These are phyloP conservation scores for Eulemur mongoz DNA, from an alignment of 2,797 vertebrate genomes.

Conservation along the genomic window DNA sequence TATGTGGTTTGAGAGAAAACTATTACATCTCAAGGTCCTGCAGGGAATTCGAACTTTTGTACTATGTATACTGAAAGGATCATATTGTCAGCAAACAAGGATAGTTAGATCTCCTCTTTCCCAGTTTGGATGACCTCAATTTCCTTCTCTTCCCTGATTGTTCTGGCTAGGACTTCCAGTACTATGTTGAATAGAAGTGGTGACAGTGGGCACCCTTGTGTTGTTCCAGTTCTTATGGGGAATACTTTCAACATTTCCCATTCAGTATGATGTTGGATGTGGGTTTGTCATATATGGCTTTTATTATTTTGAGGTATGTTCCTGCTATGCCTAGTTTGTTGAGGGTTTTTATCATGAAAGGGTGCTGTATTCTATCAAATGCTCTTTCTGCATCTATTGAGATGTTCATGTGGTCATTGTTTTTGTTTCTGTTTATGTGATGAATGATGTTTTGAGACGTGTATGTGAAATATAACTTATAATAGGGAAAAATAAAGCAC, in stretches of 20 bases:
- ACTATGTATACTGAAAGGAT: background rate
- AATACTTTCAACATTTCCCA: background rate
- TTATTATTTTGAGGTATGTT: background rate
- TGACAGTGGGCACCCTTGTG: background rate
- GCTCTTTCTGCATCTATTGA: background rate
- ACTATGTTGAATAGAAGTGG: background rate
- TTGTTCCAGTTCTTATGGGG: background rate
- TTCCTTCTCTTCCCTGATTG: background rate
- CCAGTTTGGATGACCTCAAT: background rate
- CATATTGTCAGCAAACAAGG: background rate
- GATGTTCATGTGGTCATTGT: background rate
- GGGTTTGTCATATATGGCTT: background rate
- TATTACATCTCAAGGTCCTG: background rate
- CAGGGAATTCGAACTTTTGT: background rate
- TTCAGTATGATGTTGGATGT: background rate
- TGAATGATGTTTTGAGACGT: background rate
- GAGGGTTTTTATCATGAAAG: background rate
- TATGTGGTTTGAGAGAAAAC: background rate
- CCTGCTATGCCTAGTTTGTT: background rate
- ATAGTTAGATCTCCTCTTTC: background rate
- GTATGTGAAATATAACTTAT: background rate
- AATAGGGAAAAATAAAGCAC: background rate
- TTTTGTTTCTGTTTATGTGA: background rate
- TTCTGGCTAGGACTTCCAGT: background rate
- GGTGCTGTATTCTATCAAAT: background rate